A percentile compares a stretch with the other conserved stretches of the same genome.
phyloP scores from a whole-genome alignment of 2,113 vertebrate genomes.

The Formicarius rufipectus region DNA sequence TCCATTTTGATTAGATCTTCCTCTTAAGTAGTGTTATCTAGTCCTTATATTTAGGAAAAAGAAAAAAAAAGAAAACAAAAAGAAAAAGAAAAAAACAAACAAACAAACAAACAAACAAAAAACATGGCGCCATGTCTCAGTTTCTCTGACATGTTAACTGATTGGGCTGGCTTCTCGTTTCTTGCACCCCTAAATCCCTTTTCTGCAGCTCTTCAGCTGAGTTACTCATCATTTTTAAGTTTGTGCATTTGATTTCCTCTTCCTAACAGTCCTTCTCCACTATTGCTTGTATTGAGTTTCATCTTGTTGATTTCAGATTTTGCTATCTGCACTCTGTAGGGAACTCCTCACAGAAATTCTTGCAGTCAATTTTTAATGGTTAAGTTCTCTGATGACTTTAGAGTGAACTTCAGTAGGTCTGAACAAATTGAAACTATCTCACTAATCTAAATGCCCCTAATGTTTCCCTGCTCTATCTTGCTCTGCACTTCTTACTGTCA shows the following conservation, averaged over 20 bases:
- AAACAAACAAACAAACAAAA: no score
- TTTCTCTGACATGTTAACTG: neutral
- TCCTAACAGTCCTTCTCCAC: neutral
- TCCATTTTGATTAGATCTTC: neutral
- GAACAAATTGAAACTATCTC: neutral
- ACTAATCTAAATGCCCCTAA: neutral
- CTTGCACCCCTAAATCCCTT: neutral
- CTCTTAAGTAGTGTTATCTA: neutral
- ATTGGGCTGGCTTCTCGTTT: neutral
- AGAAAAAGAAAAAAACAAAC: no score
- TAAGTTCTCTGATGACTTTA: neutral
- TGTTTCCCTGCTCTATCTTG: neutral
- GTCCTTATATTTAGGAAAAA: no score
- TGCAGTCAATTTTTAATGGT: neutral
- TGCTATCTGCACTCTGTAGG: neutral
- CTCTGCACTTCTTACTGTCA: neutral
- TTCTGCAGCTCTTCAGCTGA: neutral
- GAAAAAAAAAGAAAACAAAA: no score
- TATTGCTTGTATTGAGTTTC: neutral
- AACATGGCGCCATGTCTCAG: neutral
- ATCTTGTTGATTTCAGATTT: neutral
- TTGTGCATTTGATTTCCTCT: neutral
- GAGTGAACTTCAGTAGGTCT: neutral
- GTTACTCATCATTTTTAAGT: neutral
- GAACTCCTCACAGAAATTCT: neutral